A percentile compares a stretch with the other conserved stretches of the same genome.
Conservation (phyloP, 1,140 invertebrate species). For the Cylas formicarius region DNA sequence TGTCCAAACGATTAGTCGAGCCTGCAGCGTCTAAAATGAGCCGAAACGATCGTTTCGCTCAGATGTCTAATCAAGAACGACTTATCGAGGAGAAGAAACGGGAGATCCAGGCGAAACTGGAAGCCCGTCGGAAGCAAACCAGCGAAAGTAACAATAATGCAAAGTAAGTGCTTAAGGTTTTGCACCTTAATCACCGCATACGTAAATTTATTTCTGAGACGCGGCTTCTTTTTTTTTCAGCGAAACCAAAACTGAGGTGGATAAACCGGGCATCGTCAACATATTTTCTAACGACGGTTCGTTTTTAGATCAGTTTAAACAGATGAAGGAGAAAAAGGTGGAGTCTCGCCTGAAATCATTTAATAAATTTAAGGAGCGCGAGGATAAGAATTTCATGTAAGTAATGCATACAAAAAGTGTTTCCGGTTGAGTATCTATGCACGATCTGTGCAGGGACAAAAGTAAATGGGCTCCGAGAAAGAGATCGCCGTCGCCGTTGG, state of each 20-base stretch:
- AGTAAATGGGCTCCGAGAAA: conserved; percentile 30
- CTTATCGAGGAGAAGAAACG: conserved; percentile 72
- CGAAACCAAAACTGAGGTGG: too few species aligned
- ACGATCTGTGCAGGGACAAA: conserved; percentile 35
- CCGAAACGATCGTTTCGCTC: conserved; percentile 57
- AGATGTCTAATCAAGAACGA: conserved; percentile 76
- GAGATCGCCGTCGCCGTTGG: conserved; percentile 29
- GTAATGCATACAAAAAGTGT: too few species aligned
- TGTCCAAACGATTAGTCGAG: conserved; percentile 41
- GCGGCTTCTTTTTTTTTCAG: too few species aligned
- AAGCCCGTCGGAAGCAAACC: conserved; percentile 52
- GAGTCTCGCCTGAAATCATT: conserved; percentile 35
- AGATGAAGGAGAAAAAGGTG: conserved; percentile 49
- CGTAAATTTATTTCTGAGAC: too few species aligned
- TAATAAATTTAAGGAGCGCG: conserved; percentile 37
- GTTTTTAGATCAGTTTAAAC: conserved; percentile 72
- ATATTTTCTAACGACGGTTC: conserved; percentile 75
- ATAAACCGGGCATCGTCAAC: conserved; percentile 44
- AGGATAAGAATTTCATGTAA: too few species aligned
- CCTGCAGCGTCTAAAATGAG: conserved; percentile 51
- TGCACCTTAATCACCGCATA: too few species aligned
- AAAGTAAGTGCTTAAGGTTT: conserved; percentile 25
- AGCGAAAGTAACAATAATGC: conserved; percentile 22
- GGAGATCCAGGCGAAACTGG: conserved; percentile 62
- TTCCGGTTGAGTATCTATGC: too few species aligned